Base-by-base conservation (phyloP, 2,113 vertebrate species). In the Limnothrissa miodon region DNA sequence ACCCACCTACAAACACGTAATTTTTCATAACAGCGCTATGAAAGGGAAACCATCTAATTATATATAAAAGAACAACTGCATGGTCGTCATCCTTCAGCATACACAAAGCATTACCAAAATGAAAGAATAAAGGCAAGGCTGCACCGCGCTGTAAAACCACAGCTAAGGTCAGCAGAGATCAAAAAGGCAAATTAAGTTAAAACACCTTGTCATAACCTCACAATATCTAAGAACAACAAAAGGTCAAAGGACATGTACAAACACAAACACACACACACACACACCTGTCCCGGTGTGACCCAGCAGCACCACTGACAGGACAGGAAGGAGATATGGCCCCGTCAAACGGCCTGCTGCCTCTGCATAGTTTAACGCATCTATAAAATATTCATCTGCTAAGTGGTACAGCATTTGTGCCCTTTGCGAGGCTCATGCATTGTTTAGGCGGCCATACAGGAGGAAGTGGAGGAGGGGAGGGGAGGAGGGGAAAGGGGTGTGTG, bases 341-440 rank as follows among this genome's bases (percentile, higher is more conserved):
- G 88, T 90, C 88, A 89, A 88, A 90, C 88, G 84, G 44, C 80
- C 66, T 74, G 66, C 66, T 74, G 84, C 82, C 89, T 80, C 83
- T 89, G 89, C 89, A 89, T 91, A 89, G 91, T 89, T 91, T 93
- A 94, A 92, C 89, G 87, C 89, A 81, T 88, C 86, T 46, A 93
- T 93, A 89, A 94, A 94, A 94, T 94, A 94, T 94, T 93, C 89
- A 94, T 94, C 87, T 89, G 90, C 91, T 93, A 94, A 94, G 93
- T 94, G 93, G 92, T 92, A 84, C 90, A 89, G 91, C 91, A 88
- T 92, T 93, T 92, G 89, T 74, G 87, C 90, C 89, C 90, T 92
- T 90, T 90, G 89, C 93, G 91, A 92, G 92, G 86, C 89, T 91
- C 92, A 92, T 94, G 92, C 90, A 93, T 92, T 92, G 92, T 93